These are phyloP conservation scores for Panagrolaimus sp. DNA, from an alignment of 1,140 invertebrate genomes.

Conservation along the genomic window DNA sequence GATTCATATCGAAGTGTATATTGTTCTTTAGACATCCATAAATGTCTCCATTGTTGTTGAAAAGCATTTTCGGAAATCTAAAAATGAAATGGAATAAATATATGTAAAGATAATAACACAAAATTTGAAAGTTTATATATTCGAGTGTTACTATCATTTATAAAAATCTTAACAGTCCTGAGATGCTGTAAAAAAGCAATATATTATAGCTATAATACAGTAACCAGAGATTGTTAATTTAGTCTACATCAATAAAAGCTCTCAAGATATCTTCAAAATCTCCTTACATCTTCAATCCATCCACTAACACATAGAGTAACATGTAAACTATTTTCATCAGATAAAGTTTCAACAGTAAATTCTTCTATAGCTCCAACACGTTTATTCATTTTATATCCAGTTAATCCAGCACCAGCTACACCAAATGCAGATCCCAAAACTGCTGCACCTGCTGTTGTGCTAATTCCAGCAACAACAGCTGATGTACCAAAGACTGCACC, in stretches of 20 bases:
- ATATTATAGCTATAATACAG: too few species aligned
- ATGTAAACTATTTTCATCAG: slow-evolving; percentile 44
- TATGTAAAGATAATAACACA: too few species aligned
- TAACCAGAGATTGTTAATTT: too few species aligned
- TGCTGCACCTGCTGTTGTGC: slow-evolving; percentile 57
- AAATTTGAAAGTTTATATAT: too few species aligned
- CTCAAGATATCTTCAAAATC: too few species aligned
- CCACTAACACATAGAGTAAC: slow-evolving; percentile 46
- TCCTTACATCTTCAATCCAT: slow-evolving; percentile 53
- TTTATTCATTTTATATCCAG: slow-evolving; percentile 61
- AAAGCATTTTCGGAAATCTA: slow-evolving; percentile 44
- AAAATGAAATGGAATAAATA: slow-evolving; percentile 12
- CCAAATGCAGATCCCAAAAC: slow-evolving; percentile 61
- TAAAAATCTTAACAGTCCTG: too few species aligned
- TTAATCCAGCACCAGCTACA: slow-evolving; percentile 61
- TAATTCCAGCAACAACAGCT: slow-evolving; percentile 32
- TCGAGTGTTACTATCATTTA: too few species aligned
- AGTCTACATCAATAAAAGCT: too few species aligned
- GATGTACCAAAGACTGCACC: slow-evolving; percentile 59
- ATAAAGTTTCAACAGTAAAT: slow-evolving; percentile 60
- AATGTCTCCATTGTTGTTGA: slow-evolving; percentile 62
- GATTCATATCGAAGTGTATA: slow-evolving; percentile 70
- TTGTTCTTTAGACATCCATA: slow-evolving; percentile 67
- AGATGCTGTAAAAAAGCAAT: too few species aligned
- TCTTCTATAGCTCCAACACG: slow-evolving; percentile 62